These are phyloP conservation scores for Rhea pennata DNA, from an alignment of 2,113 vertebrate genomes.

Conservation along the genomic window DNA sequence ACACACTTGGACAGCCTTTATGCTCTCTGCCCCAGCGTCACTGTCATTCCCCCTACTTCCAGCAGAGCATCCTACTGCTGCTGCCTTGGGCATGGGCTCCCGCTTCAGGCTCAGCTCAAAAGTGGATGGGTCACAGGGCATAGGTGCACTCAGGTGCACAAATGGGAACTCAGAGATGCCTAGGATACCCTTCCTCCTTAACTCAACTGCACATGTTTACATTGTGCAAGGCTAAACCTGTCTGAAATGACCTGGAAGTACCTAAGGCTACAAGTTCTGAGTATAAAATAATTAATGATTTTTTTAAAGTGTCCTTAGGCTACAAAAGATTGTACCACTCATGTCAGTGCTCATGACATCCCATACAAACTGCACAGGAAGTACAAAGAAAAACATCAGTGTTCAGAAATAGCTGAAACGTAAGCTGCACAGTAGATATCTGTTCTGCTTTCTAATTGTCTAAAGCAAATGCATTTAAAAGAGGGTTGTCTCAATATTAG, in stretches of 20 bases:
- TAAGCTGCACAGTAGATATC: neutral
- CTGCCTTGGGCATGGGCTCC: neutral
- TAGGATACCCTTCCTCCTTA: neutral
- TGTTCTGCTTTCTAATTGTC: neutral
- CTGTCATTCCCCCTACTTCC: neutral
- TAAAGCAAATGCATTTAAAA: neutral
- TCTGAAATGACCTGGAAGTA: neutral
- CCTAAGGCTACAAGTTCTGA: neutral
- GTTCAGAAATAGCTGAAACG: neutral
- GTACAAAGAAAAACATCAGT: neutral
- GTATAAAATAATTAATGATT: neutral
- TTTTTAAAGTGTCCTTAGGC: neutral
- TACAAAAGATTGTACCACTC: neutral
- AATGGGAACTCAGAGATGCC: neutral
- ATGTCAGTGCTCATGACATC: neutral
- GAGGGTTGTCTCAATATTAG: neutral
- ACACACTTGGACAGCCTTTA: neutral
- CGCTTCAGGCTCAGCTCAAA: neutral
- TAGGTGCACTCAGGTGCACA: rapidly evolving
- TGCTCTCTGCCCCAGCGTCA: neutral
- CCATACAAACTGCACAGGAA: neutral
- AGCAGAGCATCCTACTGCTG: neutral
- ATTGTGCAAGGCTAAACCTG: neutral
- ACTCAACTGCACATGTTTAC: rapidly evolving
- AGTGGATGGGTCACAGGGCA: rapidly evolving